phyloP scores from a whole-genome alignment of 2,797 vertebrate genomes.

The Pipistrellus pygmaeus region DNA sequence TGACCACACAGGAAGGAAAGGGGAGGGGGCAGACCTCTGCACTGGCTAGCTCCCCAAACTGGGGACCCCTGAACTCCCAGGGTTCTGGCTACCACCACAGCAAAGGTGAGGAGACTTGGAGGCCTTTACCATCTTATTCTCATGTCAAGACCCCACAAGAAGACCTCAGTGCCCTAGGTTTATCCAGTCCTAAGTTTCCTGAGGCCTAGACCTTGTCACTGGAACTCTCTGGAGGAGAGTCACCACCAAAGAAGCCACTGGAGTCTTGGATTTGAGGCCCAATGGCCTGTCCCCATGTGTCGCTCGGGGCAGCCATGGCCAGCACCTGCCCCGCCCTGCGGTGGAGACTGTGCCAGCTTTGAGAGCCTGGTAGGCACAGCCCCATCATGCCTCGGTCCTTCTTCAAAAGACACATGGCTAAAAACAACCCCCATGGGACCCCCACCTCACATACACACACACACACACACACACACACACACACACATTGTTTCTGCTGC shows the following conservation, averaged over 20 bases:
- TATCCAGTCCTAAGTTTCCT: not conserved
- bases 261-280: not conserved
- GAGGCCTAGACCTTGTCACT: not conserved
- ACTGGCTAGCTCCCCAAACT: not conserved
- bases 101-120: not conserved
- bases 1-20: not conserved
- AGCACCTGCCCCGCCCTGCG: not conserved
- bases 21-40: not conserved
- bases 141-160: not conserved
- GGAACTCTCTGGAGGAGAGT: not conserved
- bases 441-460: not conserved
- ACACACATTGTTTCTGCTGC: not conserved
- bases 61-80: too few relatives aligned
- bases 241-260: not conserved
- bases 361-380: not conserved
- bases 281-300: not conserved
- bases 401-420: not conserved
- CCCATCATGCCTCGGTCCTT: not conserved
- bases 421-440: not conserved
- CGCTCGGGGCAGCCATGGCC: not conserved
- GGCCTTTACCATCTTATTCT: not conserved
- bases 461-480: not conserved
- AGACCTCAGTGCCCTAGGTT: not conserved
- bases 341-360: accelerated
- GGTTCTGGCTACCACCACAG: not conserved